Evolutionary conservation across 2,113 vertebrate species (phyloP), one percentile per base, ranked within the genome.

Genomic region (Collichthys lucidus): DNA sequence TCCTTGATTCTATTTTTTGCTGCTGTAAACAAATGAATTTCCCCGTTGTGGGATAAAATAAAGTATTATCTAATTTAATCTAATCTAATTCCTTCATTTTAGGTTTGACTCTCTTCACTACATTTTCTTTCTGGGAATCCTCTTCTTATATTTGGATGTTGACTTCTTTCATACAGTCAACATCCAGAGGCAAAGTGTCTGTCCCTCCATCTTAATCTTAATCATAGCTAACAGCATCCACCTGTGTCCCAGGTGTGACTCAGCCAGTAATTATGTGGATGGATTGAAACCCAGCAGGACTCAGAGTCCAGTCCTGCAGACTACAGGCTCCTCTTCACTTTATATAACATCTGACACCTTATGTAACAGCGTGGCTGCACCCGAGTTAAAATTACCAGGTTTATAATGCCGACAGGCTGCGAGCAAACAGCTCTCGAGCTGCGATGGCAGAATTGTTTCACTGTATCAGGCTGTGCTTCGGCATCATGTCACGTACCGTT

Each of bases 161-260:
- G 6, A 31, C 56, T 53, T 44, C 55, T 19, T 26, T 57, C 4
- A 70, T n/a, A 26, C 47, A 67, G 14, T 8, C 22, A 65, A 12
- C 9, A 66, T 67, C 26, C 65, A 20, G 26, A 29, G 44, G 20
- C 19, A 7, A 63, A 42, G 15, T 19, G 7, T 49, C 46, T 46
- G 44, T 46, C 2, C 4, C 12, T 14, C 44, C 14, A 11, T 46
- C 44, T 46, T 46, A 44, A 44, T 44, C 12, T 44, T 4, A 44
- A 44, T 44, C 12, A 3, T 4, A 44, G 71, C 31, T 52, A 52
- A 44, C 57, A 64, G 76, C 22, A 0, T 35, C 53, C 77, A 60
- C 24, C 47, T 42, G 61, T 16, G 67, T 55, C 70, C 29, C 61
- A 68, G 56, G 68, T 77, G 69, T 59, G 74, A 79, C 63, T 63